Base-by-base conservation (phyloP, 2,113 vertebrate species). In the Aleadryas rufinucha region DNA sequence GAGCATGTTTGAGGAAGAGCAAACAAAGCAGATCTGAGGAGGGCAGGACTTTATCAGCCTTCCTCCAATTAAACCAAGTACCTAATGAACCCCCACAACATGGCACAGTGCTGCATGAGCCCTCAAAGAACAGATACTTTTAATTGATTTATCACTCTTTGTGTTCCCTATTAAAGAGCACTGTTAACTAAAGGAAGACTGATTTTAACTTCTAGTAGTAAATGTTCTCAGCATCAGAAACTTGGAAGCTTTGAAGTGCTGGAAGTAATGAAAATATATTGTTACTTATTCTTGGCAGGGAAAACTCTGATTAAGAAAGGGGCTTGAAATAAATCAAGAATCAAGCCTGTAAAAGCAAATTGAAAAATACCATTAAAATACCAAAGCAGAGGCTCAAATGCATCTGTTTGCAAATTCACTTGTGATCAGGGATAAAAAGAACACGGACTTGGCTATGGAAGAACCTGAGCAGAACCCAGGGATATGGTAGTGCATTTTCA, bases 191-290 rank as follows among this genome's bases (percentile, higher is more conserved):
- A 91, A 94, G 91, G 87, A 95, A 93, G 79, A 75, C 30, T 27
- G 79, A 31, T 91, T 95, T 96, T 83, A 88, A 54, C 22, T 64
- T 69, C 90, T 61, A 76, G 70, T 76, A 83, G 88, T 90, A 92
- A 93, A 94, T 70, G 78, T 78, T 90, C 63, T 80, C 82, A 84
- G 94, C 92, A 91, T 54, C 80, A 83, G 53, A 74, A 84, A 89
- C 69, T 66, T 92, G 65, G 74, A 90, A 86, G 41, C 68, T 81
- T 65, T 71, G 49, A 85, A 93, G 78, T 8, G 59, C 68, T 95
- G 91, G 86, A 97, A 96, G 90, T n/a, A 90, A 93, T 18, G 79
- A 95, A 95, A 83, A 86, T 59, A 70, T 56, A 72, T 42, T 17
- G 59, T 90, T 91, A 68, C 74, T 86, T 80, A 44, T 52, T 82